Conservation (phyloP, 2,888 invertebrate genomes). For the Cyclophora albipunctata region DNA sequence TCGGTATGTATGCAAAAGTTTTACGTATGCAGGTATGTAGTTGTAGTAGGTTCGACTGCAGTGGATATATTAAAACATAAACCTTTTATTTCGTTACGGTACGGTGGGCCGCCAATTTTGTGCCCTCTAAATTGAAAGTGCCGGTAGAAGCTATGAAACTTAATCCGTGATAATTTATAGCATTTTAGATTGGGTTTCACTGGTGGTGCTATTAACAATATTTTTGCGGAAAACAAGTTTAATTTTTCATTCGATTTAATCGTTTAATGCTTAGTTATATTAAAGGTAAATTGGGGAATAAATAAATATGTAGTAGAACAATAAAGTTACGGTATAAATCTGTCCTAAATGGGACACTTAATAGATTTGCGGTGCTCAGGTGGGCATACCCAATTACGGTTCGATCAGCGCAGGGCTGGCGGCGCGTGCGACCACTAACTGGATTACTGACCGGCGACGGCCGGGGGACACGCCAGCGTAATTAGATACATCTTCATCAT, state of each 20-base stretch:
- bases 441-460: constrained; percentile 46
- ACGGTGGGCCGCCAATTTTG: constrained; percentile 30
- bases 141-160: constrained; percentile 24
- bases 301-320: too few species aligned
- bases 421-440: constrained; percentile 54
- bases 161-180: constrained; percentile 30
- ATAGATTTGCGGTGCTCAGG: constrained; percentile 39
- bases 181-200: constrained; percentile 17
- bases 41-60: constrained; percentile 10
- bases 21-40: constrained; percentile 1
- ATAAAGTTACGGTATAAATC: background rate
- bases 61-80: constrained; percentile 23
- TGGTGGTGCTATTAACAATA: background rate
- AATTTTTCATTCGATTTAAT: background rate
- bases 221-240: background rate
- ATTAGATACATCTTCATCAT: background rate
- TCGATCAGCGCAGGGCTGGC: constrained; percentile 52
- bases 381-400: constrained; percentile 61
- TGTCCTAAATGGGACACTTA: constrained; percentile 9
- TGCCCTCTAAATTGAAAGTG: constrained; percentile 30
- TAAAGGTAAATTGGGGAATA: too few species aligned
- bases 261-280: too few species aligned
- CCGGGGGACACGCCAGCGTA: background rate
- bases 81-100: constrained; percentile 30
- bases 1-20: background rate